Evolutionary conservation across 2,888 invertebrate species (phyloP).

Genomic region (Physocephala rufipes): DNA sequence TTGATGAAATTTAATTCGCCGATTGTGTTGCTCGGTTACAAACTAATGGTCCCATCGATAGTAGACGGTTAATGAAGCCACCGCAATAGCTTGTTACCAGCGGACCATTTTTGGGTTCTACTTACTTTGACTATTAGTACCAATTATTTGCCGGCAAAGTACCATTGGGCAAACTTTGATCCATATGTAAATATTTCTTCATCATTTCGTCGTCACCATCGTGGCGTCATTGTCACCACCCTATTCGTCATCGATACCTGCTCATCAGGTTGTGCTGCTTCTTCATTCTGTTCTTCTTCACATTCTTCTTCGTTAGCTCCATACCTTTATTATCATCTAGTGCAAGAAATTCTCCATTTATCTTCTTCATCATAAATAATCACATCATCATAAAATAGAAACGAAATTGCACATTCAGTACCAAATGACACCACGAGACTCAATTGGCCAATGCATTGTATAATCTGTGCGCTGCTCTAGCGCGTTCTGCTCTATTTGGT

Average conservation of each 20-base stretch:
- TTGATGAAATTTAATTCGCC: not conserved
- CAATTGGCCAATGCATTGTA: not conserved
- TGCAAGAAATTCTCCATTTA: too few relatives aligned
- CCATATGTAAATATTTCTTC: not conserved
- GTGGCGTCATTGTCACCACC: too few relatives aligned
- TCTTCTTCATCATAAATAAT: not conserved
- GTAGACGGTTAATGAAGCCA: not conserved
- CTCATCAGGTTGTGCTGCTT: too few relatives aligned
- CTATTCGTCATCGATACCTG: too few relatives aligned
- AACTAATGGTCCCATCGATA: not conserved
- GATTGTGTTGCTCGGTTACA: not conserved
- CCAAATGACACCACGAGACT: not conserved
- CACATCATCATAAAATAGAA: not conserved
- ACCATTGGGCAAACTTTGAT: not conserved
- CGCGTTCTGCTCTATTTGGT: not conserved
- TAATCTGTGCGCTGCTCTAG: not conserved
- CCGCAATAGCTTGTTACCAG: not conserved
- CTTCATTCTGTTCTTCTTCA: too few relatives aligned
- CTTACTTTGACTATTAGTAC: too few relatives aligned
- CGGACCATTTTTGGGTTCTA: not conserved
- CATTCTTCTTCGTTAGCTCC: not conserved
- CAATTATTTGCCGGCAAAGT: not conserved
- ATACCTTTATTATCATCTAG: too few relatives aligned
- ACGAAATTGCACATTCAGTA: not conserved
- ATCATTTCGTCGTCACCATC: too few relatives aligned